Evolutionary conservation across 2,888 invertebrate genomes (phyloP).

Genomic region (Tetrapedia diversipes): DNA sequence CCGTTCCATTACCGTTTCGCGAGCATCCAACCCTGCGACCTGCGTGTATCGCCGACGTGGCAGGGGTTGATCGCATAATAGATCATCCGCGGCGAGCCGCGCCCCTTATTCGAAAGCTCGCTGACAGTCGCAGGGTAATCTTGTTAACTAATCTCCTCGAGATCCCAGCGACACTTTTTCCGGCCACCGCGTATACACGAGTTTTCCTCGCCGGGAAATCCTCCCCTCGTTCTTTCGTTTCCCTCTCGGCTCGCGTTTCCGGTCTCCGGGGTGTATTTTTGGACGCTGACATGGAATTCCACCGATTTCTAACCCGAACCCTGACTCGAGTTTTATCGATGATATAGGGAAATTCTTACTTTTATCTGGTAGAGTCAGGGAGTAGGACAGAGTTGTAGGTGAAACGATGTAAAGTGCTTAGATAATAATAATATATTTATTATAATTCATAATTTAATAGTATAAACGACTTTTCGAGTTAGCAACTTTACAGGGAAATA

Average conservation of each 20-base stretch:
- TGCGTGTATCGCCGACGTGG: conserved; percentile 47
- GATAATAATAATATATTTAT: too few relatives aligned
- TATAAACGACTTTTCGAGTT: too few relatives aligned
- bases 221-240: background rate
- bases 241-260: background rate
- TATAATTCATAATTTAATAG: too few relatives aligned
- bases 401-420: too few relatives aligned
- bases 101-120: conserved; percentile 48
- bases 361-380: too few relatives aligned
- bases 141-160: conserved; percentile 50
- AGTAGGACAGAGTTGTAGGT: too few relatives aligned
- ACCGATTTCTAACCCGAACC: too few relatives aligned
- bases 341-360: too few relatives aligned
- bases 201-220: background rate
- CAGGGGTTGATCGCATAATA: conserved; percentile 46
- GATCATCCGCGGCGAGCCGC: conserved; percentile 42
- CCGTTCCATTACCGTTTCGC: conserved; percentile 58
- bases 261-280: background rate
- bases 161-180: conserved; percentile 29
- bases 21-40: conserved; percentile 46
- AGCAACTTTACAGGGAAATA: too few relatives aligned
- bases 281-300: too few relatives aligned
- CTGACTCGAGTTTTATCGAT: too few relatives aligned
- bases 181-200: background rate
- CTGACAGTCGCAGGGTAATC: conserved; percentile 53